Evolutionary conservation across 2,888 invertebrate species (phyloP).

Genomic region (Drosophila aldrichi): DNA sequence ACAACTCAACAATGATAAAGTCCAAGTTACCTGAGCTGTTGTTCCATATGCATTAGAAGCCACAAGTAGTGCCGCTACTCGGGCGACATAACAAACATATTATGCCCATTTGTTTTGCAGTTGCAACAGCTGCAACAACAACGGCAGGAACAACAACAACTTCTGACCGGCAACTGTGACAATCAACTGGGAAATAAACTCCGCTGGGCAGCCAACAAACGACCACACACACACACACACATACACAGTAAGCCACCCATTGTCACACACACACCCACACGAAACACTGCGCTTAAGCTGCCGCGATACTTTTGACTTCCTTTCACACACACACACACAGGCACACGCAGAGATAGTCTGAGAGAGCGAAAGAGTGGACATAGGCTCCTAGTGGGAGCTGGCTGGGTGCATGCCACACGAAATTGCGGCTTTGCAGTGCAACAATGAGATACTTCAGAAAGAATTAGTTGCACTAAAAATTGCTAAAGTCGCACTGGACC

Average conservation of each 20-base stretch:
- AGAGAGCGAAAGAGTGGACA: conserved; percentile 40
- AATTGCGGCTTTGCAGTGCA: conserved; percentile 80
- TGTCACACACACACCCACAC: not conserved
- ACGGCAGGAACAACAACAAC: conserved; percentile 22
- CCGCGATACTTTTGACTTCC: conserved; percentile 79
- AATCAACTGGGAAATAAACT: conserved; percentile 78
- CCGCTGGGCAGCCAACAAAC: conserved; percentile 48
- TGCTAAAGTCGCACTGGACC: conserved; percentile 72
- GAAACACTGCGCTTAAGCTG: conserved; percentile 67
- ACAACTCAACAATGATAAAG: not conserved
- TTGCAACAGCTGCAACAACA: conserved; percentile 22
- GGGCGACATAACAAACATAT: conserved; percentile 66
- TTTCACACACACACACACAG: conserved; percentile 49
- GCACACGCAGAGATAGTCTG: conserved; percentile 2
- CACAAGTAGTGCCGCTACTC: conserved; percentile 39
- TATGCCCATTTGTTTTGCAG: conserved; percentile 67
- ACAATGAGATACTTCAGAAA: conserved; percentile 82
- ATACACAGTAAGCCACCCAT: conserved; percentile 5
- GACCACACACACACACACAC: conserved; percentile 1
- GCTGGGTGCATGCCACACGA: conserved; percentile 61
- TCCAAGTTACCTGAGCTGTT: conserved; percentile 2
- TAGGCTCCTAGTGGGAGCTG: conserved; percentile 59
- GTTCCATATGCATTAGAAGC: conserved; percentile 21
- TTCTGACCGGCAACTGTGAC: conserved; percentile 64
- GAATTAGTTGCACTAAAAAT: conserved; percentile 82